Base-by-base conservation (phyloP, 2,888 invertebrate genomes). In the Nebria salina region DNA sequence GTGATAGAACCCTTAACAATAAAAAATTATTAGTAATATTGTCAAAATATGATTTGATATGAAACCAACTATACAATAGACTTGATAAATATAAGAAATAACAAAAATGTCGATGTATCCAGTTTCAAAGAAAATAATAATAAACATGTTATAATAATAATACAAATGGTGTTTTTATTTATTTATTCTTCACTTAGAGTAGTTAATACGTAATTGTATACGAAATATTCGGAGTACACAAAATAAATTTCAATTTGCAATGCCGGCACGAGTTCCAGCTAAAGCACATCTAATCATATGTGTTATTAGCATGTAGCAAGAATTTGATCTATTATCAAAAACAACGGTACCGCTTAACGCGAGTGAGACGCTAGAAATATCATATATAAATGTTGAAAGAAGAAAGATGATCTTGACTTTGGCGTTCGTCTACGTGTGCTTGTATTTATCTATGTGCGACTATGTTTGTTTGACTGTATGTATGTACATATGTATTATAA, bases 21-120 rank as follows among this genome's bases (percentile, higher is more conserved):
- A 34, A 70, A 66, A 68, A 26, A 74, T 15, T 75, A 25, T 75
- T 43, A 41, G 8, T 65, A 54, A 80, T 80, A 64, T 68, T 80
- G 80, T 72, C 75, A 70, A 65, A 75, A 75, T 75, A 70, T 64
- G 42, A 26, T 64, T 42, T 64, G 25, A 54, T 75, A 64, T 66
- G 80, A 25, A 72, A 72, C 20, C 75, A 78, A 72, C 79, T 74
- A 79, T 72, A 77, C 70, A 80, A 75, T 64, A 80, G 74, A 80
- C 75, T 65, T 80, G 79, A 79, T 79, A 79, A 70, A 74, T 74
- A 68, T 79, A 79, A 79, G 64, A 75, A 65, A 78, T 43, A 68
- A 79, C 74, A 79, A 68, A 75, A 79, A 75, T 86, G 87, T 87
- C 87, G 87, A 87, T 88, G 88, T 88, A 82, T 86, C 85, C 86